phyloP scores from a whole-genome alignment of 2,113 vertebrate species.

The Danionella cerebrum region DNA sequence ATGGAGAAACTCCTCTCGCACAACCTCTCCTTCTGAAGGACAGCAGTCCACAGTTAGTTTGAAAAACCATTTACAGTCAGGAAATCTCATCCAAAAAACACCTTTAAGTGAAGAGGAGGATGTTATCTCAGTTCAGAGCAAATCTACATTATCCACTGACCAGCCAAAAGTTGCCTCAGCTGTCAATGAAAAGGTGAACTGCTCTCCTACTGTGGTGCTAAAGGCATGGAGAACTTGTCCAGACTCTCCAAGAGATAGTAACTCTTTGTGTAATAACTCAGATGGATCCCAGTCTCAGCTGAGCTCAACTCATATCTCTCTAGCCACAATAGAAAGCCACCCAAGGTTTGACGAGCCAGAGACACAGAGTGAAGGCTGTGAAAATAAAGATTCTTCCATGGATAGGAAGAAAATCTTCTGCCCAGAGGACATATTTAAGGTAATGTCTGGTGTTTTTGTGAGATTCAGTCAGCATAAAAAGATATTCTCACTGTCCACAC shows the following conservation, averaged over 20 bases:
- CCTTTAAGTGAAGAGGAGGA: slow-evolving; percentile 48
- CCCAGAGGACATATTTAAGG: slow-evolving; percentile 66
- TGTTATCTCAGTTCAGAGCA: slow-evolving; percentile 41
- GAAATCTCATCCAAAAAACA: slow-evolving; percentile 49
- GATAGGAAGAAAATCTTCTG: slow-evolving; percentile 52
- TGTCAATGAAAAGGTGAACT: slow-evolving; percentile 17
- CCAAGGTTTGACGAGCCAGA: slow-evolving; percentile 34
- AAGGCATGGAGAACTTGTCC: slow-evolving; percentile 52
- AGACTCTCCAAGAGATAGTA: slow-evolving; percentile 48
- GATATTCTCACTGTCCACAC: no score
- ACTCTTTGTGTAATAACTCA: slow-evolving; percentile 34
- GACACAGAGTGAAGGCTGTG: slow-evolving; percentile 50
- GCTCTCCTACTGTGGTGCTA: slow-evolving; percentile 52
- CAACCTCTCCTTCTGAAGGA: slow-evolving; percentile 67
- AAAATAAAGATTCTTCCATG: slow-evolving; percentile 50
- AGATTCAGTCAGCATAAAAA: background rate
- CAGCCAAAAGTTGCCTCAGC: slow-evolving; percentile 46
- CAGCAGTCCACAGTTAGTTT: slow-evolving; percentile 57
- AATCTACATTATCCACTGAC: slow-evolving; percentile 50
- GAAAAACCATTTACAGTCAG: slow-evolving; percentile 47
- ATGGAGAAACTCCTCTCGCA: slow-evolving; percentile 71
- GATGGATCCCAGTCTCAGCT: slow-evolving; percentile 40
- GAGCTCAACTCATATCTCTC: slow-evolving; percentile 35
- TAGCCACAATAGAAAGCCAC: slow-evolving; percentile 51
- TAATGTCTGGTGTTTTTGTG: slow-evolving; percentile 16